Base-by-base conservation (phyloP, 2,113 vertebrate genomes). In the Forbesichthys agassizii region DNA sequence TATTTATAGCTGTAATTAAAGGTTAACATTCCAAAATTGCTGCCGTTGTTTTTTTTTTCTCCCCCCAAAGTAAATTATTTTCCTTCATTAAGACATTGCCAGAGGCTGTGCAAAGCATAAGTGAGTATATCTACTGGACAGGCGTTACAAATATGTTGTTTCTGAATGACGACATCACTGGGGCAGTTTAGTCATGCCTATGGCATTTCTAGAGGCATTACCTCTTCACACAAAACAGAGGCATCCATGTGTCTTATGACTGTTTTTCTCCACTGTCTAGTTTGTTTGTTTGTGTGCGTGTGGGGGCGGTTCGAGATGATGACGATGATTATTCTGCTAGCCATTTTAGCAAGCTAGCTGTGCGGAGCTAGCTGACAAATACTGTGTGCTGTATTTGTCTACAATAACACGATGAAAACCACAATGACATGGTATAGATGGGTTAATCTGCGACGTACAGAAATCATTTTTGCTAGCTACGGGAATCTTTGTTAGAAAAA, bases 241-340 rank as follows among this genome's bases (percentile, higher is more conserved):
- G 61, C 57, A 63, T 68, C 2, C 2, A 75, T 66, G 59, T 63
- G 6, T 69, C 49, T 55, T 36, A 63, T 53, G 73, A 79, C 68
- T 27, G 20, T 11, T 57, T 27, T 57, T 9, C 27, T 57, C 55
- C 55, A 20, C 18, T 11, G 9, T 3, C 8, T 9, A 14, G 10
- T 52, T 52, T 12, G 13, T 52, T 8, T 52, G 10, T 52, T 1
- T 52, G 49, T 1, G 49, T 12, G 11, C 49, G 49, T 10, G 11
- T 12, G 87, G 77, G 83, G 88, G 87, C 85, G 87, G 78, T 85
- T 73, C 78, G 47, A 66, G 65, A 74, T 46, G 74, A 87, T 42
- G 69, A 83, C 18, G 14, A 56, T 56, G 14, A 87, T 42, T 68
- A 84, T 74, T 74, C 66, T 55, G 77, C 68, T 82, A 82, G 74